phyloP scores from a whole-genome alignment of 2,888 invertebrate species.

The Heliconius ethilla region DNA sequence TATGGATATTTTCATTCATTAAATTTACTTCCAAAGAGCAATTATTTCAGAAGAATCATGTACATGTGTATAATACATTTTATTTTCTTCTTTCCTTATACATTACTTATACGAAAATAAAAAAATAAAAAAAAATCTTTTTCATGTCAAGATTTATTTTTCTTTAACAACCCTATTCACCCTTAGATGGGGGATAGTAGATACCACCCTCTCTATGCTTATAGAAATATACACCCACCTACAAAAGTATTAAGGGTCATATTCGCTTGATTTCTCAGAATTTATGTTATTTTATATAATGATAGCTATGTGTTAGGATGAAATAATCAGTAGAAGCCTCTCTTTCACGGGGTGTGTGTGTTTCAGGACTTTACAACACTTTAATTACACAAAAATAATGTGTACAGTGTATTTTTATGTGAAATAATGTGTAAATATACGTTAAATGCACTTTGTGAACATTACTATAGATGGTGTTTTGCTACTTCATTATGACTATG shows the following conservation, averaged over 20 bases:
- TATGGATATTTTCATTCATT: too few relatives aligned
- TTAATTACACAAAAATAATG: constrained; percentile 27
- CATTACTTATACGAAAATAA: background rate
- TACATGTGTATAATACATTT: background rate
- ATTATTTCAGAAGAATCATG: background rate
- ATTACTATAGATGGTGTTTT: constrained; percentile 17
- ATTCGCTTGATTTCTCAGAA: constrained; percentile 46
- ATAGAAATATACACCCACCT: constrained; percentile 47
- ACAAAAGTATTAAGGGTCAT: constrained; percentile 34
- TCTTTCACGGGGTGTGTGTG: constrained; percentile 42
- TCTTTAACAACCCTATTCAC: constrained; percentile 34
- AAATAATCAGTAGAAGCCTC: constrained; percentile 75
- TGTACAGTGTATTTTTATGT: constrained; percentile 28
- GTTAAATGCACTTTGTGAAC: constrained; percentile 17
- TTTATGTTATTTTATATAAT: constrained; percentile 67
- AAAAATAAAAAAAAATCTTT: background rate
- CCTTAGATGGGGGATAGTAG: constrained; percentile 48
- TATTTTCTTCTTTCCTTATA: background rate
- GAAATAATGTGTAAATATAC: constrained; percentile 37
- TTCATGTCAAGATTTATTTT: constrained; percentile 28
- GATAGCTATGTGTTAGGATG: constrained; percentile 61
- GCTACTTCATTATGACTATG: constrained; percentile 33
- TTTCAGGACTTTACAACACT: constrained; percentile 31
- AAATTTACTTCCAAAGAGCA: background rate
- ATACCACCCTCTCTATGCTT: constrained; percentile 49